phyloP scores from a whole-genome alignment of 2,888 invertebrate species.

The Pinctada fucata region DNA sequence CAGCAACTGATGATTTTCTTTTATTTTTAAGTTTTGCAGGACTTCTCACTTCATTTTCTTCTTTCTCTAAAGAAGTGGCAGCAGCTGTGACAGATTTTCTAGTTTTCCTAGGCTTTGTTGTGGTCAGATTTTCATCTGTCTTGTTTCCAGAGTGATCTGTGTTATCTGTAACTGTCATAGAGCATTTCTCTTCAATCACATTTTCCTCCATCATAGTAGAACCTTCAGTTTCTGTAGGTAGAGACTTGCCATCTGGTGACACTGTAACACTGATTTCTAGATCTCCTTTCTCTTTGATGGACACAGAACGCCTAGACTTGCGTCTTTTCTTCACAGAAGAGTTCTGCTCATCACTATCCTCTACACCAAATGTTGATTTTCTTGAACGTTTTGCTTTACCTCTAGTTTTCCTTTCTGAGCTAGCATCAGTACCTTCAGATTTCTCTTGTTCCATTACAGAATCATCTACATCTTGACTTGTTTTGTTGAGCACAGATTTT shows the following conservation, averaged over 20 bases:
- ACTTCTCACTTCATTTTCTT: neutral
- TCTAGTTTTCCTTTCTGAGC: neutral
- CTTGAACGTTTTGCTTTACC: neutral
- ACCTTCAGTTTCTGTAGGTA: neutral
- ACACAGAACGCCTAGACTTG: conserved; percentile 23
- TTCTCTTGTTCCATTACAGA: neutral
- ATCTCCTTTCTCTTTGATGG: neutral
- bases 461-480: conserved; percentile 1
- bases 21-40: neutral
- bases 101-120: neutral
- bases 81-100: neutral
- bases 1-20: neutral
- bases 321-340: conserved; percentile 8
- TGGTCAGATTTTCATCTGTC: neutral
- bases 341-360: neutral
- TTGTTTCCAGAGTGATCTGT: neutral
- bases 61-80: neutral
- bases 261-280: conserved; percentile 1
- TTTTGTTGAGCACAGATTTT: neutral
- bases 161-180: neutral
- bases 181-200: neutral
- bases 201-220: neutral
- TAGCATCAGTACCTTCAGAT: neutral
- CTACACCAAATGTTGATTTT: neutral
- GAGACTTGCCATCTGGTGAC: conserved; percentile 1